phyloP scores from a whole-genome alignment of 2,797 vertebrate genomes.

The Chaenodraco wilsoni region DNA sequence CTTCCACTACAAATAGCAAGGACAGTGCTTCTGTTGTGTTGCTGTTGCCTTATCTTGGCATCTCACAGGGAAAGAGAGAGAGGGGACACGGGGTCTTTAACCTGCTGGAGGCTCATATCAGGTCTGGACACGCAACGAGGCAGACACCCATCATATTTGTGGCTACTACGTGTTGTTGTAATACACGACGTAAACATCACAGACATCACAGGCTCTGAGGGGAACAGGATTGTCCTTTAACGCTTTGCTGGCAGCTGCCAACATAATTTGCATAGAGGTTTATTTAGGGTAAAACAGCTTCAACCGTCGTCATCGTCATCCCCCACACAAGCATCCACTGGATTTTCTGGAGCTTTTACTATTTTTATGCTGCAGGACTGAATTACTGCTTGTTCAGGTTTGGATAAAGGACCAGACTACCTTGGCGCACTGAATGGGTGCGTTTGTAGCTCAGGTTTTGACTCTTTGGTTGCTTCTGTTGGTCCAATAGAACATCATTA shows the following conservation, averaged over 20 bases:
- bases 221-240: slow-evolving; percentile 2
- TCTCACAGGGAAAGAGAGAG: neutral
- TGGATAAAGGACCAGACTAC: slow-evolving; percentile 18
- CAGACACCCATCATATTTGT: slow-evolving; percentile 16
- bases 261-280: slow-evolving; percentile 53
- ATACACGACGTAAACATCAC: slow-evolving; percentile 13
- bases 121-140: slow-evolving; percentile 52
- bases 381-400: neutral
- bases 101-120: slow-evolving; percentile 34
- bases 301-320: slow-evolving; percentile 19
- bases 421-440: slow-evolving; percentile 36
- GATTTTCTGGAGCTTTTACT: neutral
- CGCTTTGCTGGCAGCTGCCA: slow-evolving; percentile 18
- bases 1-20: neutral
- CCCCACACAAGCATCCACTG: neutral
- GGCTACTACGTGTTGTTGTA: neutral
- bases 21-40: slow-evolving; percentile 21
- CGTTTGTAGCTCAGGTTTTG: neutral
- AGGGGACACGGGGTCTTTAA: slow-evolving; percentile 40
- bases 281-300: slow-evolving; percentile 56
- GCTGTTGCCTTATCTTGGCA: slow-evolving; percentile 13
- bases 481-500: fast-evolving
- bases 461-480: neutral
- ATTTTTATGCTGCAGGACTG: neutral
- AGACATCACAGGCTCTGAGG: neutral